Conservation (phyloP, 2,888 invertebrate species). For the Drosophila hamatofila region DNA sequence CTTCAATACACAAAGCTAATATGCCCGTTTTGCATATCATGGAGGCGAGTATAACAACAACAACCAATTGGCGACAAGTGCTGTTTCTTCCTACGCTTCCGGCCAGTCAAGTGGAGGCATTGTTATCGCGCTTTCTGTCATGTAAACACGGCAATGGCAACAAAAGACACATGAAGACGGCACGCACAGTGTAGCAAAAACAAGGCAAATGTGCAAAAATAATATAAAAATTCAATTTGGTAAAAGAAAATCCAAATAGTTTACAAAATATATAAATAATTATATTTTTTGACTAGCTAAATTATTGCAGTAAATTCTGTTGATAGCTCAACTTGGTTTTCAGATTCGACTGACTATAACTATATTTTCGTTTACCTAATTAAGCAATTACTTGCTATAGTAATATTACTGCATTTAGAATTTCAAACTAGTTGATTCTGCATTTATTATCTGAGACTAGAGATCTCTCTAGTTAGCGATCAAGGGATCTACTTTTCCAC, state of each 20-base stretch:
- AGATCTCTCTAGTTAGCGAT: not conserved
- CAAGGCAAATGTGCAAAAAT: not conserved
- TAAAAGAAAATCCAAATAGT: not conserved
- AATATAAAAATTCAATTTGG: not conserved
- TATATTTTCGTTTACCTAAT: not conserved
- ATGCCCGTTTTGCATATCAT: not conserved
- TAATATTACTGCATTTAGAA: not conserved
- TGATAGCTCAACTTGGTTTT: not conserved
- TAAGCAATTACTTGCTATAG: not conserved
- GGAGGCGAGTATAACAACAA: not conserved
- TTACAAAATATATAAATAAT: not conserved
- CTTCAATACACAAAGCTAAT: not conserved
- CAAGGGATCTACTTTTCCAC: not conserved
- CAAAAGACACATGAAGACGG: constrained; percentile 2
- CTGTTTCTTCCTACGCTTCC: constrained; percentile 54
- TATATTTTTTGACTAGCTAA: no score
- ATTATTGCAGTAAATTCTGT: no score
- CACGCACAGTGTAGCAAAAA: constrained; percentile 30
- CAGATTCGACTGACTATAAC: not conserved
- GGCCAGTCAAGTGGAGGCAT: constrained; percentile 32
- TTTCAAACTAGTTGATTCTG: not conserved
- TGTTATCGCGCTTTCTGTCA: constrained; percentile 33
- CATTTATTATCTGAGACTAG: not conserved
- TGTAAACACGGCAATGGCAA: constrained; percentile 35
- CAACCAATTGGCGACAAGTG: constrained; percentile 16